Evolutionary conservation across 2,888 invertebrate species (phyloP).

Genomic region (Meganola albula): DNA sequence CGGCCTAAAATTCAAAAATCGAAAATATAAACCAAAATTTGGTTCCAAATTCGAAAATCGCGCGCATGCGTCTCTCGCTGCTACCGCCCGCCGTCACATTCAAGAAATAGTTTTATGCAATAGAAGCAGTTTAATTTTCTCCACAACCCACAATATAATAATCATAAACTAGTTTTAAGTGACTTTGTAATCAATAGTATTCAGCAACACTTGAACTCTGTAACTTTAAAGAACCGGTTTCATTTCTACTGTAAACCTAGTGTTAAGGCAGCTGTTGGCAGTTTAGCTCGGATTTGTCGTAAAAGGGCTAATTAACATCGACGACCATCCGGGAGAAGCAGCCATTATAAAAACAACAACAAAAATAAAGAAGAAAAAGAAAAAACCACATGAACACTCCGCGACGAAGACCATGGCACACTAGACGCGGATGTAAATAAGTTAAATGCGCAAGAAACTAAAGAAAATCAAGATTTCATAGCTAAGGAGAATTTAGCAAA

Average conservation of each 20-base stretch:
- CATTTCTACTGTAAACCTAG: conserved; percentile 67
- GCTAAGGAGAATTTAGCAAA: conserved; percentile 63
- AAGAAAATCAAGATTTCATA: conserved; percentile 69
- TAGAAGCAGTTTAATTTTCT: conserved; percentile 68
- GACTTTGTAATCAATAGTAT: conserved; percentile 65
- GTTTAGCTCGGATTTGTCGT: conserved; percentile 68
- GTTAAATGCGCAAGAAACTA: conserved; percentile 71
- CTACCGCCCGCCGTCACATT: conserved; percentile 72
- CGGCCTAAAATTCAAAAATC: conserved; percentile 47
- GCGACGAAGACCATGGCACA: conserved; percentile 54
- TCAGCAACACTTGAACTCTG: conserved; percentile 76
- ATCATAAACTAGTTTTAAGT: conserved; percentile 71
- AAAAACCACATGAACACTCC: conserved; percentile 51
- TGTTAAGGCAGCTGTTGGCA: conserved; percentile 72
- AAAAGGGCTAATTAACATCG: conserved; percentile 63
- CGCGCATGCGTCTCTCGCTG: conserved; percentile 65
- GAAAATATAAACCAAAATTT: conserved; percentile 66
- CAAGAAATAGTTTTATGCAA: conserved; percentile 73
- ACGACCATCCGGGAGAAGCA: conserved; percentile 70
- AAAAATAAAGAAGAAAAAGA: conserved; percentile 47
- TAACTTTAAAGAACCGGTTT: conserved; percentile 61
- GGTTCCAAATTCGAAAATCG: conserved; percentile 66
- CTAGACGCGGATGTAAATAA: conserved; percentile 56
- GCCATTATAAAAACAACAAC: conserved; percentile 31
- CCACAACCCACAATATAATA: conserved; percentile 46